Conservation (phyloP, 1,140 invertebrate genomes). For the Drosophila guanche region DNA sequence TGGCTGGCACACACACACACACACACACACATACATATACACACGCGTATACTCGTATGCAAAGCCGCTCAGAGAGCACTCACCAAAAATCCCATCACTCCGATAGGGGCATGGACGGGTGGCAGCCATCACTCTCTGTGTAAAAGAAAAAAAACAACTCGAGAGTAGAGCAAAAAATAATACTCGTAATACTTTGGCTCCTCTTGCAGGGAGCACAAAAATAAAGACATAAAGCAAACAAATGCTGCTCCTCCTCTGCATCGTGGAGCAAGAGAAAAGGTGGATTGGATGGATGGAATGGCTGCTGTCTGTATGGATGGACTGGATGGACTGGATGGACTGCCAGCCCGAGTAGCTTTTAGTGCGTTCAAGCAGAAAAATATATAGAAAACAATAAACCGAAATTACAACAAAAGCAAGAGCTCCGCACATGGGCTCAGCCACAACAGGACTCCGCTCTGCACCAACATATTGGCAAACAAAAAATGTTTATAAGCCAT, state of each 20-base stretch:
- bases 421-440: conserved; percentile 5
- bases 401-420: conserved; percentile 69
- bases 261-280: conserved; percentile 17
- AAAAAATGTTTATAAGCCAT: conserved; percentile 76
- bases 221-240: conserved; percentile 81
- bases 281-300: not conserved
- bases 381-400: conserved; percentile 81
- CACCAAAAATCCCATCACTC: conserved; percentile 35
- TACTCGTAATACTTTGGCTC: conserved; percentile 41
- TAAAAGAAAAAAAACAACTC: conserved; percentile 18
- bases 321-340: conserved; percentile 40
- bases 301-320: no score
- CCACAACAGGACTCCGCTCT: not conserved
- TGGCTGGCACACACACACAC: conserved; percentile 34
- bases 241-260: conserved; percentile 39
- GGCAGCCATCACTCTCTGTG: conserved; percentile 64
- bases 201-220: conserved; percentile 56
- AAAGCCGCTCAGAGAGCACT: conserved; percentile 60
- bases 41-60: conserved; percentile 30
- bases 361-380: conserved; percentile 80
- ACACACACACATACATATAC: conserved; percentile 25
- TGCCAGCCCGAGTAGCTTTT: conserved; percentile 74
- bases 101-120: conserved; percentile 26
- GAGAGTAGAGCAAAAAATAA: conserved; percentile 49
- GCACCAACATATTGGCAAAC: conserved; percentile 65